A percentile compares a stretch with the other conserved stretches of the same genome.
Conservation (phyloP, 2,113 vertebrate genomes). For the Glaucomys volans region DNA sequence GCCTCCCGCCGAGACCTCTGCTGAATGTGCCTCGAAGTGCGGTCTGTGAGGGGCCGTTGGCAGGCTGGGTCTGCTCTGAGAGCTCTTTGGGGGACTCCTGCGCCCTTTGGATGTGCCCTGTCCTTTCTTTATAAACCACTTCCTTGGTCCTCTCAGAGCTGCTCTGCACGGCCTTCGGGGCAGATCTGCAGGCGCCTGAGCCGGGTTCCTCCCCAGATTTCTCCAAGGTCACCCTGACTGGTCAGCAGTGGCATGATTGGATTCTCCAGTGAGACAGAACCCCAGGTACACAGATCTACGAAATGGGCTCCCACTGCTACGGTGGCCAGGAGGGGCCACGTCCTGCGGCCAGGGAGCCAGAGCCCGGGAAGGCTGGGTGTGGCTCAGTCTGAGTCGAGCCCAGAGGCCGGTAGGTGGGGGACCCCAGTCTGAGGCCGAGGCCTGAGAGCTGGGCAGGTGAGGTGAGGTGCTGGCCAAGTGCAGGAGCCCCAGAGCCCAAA, state of each 20-base stretch:
- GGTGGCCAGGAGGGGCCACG: neutral
- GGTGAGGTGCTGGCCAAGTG: too few species aligned
- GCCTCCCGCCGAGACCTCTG: too few species aligned
- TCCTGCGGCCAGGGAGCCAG: neutral
- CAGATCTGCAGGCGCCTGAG: neutral
- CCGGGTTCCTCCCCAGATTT: neutral
- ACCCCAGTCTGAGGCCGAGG: neutral
- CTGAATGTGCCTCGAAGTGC: too few species aligned
- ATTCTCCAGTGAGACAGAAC: neutral
- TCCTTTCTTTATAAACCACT: too few species aligned
- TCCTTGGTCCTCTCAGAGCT: neutral
- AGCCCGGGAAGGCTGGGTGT: neutral
- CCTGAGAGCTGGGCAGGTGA: neutral
- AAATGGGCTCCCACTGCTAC: too few species aligned
- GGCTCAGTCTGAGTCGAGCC: neutral
- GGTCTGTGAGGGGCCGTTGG: too few species aligned
- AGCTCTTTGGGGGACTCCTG: neutral
- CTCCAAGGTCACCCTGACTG: neutral
- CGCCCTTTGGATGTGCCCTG: neutral
- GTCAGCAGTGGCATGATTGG: rapidly evolving
- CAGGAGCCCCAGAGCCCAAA: neutral
- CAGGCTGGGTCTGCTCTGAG: neutral
- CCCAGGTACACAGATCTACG: neutral
- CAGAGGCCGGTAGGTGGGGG: neutral
- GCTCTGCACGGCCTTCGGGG: neutral